These are phyloP conservation scores for Synodontis membranacea DNA, from an alignment of 2,113 vertebrate species.

Conservation along the genomic window DNA sequence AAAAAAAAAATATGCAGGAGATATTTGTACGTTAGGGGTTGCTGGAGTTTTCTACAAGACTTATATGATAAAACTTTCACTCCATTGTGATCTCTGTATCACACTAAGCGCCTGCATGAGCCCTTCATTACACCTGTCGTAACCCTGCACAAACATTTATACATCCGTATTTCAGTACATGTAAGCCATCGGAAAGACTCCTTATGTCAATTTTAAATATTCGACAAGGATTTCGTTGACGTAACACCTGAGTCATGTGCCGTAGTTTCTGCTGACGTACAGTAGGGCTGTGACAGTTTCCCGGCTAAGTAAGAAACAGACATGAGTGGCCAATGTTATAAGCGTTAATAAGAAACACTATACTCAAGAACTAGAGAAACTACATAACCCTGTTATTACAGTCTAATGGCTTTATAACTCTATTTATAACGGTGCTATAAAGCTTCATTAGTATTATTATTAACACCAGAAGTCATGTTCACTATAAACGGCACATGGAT, in stretches of 20 bases:
- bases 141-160: not conserved
- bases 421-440: not conserved
- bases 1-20: not conserved
- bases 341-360: not conserved
- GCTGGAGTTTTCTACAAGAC: not conserved
- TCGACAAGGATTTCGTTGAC: not conserved
- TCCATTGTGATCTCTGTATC: not conserved
- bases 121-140: not conserved
- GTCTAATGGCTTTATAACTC: not conserved
- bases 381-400: not conserved
- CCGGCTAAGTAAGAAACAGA: not conserved
- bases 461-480: not conserved
- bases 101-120: not conserved
- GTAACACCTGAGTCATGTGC: not conserved
- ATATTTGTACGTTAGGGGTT: not conserved
- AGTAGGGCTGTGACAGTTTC: not conserved
- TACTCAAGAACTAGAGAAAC: not conserved
- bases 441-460: not conserved
- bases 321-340: too few species aligned
- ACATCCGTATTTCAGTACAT: not conserved
- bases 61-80: not conserved
- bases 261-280: not conserved
- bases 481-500: too few species aligned
- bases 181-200: not conserved
- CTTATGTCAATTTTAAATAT: not conserved